Conservation (phyloP, 1,140 invertebrate genomes). For the Zophobas morio region DNA sequence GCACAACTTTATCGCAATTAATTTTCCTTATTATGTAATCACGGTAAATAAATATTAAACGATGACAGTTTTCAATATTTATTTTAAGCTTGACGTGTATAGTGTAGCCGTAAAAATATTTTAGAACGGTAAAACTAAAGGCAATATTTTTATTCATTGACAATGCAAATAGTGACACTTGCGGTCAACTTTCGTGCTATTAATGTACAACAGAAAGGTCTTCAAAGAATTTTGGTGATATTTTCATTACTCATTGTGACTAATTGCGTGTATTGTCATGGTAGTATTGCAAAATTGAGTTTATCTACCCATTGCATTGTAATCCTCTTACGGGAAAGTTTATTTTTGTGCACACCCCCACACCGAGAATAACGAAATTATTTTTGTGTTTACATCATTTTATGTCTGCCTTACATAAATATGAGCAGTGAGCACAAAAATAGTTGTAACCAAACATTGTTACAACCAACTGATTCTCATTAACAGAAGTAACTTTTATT, state of each 20-base stretch:
- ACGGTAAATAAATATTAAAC: conserved; percentile 27
- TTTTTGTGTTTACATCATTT: too few species aligned
- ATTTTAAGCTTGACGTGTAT: conserved; percentile 22
- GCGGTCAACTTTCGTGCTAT: background rate
- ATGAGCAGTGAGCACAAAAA: too few species aligned
- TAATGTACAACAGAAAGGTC: background rate
- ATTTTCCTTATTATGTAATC: conserved; percentile 38
- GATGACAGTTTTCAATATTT: conserved; percentile 22
- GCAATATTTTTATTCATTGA: background rate
- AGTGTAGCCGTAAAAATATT: background rate
- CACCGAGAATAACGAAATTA: too few species aligned
- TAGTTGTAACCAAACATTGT: too few species aligned
- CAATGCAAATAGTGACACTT: conserved; percentile 3
- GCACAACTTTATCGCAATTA: conserved; percentile 27
- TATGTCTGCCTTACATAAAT: too few species aligned
- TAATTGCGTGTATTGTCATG: conserved; percentile 3
- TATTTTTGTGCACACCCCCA: too few species aligned
- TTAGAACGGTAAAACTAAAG: background rate
- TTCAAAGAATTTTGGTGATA: background rate
- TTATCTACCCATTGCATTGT: background rate
- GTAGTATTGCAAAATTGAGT: background rate
- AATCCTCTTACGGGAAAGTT: too few species aligned
- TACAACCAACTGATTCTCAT: too few species aligned
- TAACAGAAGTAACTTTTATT: too few species aligned
- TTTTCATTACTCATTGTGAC: background rate